Base-by-base conservation (phyloP, 2,113 vertebrate species). In the Rhabdornis inornatus region DNA sequence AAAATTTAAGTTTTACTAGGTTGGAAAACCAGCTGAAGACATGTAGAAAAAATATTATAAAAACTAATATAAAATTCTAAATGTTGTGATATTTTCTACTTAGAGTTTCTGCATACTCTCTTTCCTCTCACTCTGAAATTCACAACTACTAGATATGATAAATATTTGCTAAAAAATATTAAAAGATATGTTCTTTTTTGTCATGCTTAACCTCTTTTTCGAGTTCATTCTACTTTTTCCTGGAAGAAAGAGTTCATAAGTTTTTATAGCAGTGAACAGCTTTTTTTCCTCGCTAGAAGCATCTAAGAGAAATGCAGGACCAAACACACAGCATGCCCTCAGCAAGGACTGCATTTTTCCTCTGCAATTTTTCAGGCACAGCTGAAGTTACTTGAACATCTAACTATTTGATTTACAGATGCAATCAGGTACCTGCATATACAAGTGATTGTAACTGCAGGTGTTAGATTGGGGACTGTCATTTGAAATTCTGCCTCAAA, bases 351-450 rank as follows among this genome's bases (percentile, higher is more conserved):
- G 16, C 5, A 10, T 57, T 83, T 89, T 79, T 82, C 27, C n/a
- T 53, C 35, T 83, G 33, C 24, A 47, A 7, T 87, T 92, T 95
- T 92, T 90, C 71, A 83, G 21, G 10, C 22, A 63, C 10, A 76
- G 16, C 11, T 66, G 39, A 87, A 80, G 13, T 85, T 91, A 28
- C 31, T 95, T 94, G 80, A 94, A 89, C 37, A 65, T 71, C 40
- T 45, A 85, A 81, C 39, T 57, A 74, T 88, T 94, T 95, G 84
- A 95, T 96, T 96, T 95, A 94, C 93, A 94, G 93, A 95, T 94
- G 93, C 59, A 97, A 95, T 96, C 94, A 94, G 42, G 24, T 97
- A 80, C 63, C 52, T 93, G 91, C 63, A 88, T 95, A 90, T 72
- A 63, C 57, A 88, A 95, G 82, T 95, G 91, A 86, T 88, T 96